phyloP scores from a whole-genome alignment of 2,797 vertebrate species.

The Trachops cirrhosus region DNA sequence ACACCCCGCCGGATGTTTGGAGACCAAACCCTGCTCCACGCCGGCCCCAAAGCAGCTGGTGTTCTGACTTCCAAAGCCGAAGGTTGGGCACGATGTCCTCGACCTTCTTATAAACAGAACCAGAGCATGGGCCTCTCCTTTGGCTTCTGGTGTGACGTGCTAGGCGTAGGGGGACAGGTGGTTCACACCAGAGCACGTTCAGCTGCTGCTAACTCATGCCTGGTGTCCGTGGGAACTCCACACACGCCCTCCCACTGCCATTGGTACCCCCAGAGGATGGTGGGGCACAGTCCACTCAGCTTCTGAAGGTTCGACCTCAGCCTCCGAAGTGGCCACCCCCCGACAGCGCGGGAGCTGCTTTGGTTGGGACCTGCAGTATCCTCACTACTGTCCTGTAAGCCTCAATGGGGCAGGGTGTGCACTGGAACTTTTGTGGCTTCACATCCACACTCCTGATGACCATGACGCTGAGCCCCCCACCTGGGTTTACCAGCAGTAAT shows the following conservation, averaged over 20 bases:
- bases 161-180: not conserved
- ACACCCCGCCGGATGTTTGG: too few species aligned
- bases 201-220: not conserved
- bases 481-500: rapidly evolving
- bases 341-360: too few species aligned
- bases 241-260: too few species aligned
- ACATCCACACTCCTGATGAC: not conserved
- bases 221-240: not conserved
- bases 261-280: too few species aligned
- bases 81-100: not conserved
- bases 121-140: not conserved
- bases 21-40: too few species aligned
- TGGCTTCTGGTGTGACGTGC: not conserved
- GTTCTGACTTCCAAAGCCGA: not conserved
- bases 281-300: too few species aligned
- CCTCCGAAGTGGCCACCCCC: too few species aligned
- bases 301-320: too few species aligned
- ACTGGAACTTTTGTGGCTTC: not conserved
- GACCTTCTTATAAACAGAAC: not conserved
- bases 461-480: not conserved
- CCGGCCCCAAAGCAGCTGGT: not conserved
- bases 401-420: rapidly evolving
- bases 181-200: not conserved
- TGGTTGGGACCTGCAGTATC: too few species aligned
- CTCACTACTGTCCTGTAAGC: not conserved